A percentile compares a stretch with the other conserved stretches of the same genome.
phyloP scores from a whole-genome alignment of 2,113 vertebrate species.

The Erythrolamprus reginae region DNA sequence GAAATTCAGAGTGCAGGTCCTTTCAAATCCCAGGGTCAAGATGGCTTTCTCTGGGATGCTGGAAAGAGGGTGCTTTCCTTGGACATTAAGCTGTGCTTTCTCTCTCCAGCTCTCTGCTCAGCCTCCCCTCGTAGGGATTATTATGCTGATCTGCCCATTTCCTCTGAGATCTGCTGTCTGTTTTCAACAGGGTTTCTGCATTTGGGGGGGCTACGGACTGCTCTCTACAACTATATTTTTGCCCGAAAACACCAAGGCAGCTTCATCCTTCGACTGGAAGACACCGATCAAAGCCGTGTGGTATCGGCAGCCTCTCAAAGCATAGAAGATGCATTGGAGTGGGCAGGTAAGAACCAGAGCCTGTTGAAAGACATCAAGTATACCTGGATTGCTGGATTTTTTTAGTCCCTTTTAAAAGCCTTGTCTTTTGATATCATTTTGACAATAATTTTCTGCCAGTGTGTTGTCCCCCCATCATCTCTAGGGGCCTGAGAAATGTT shows the following conservation, averaged over 20 bases:
- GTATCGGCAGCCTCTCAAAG: constrained; percentile 80
- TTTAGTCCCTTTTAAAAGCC: not conserved
- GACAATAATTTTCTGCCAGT: not conserved
- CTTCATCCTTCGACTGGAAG: constrained; percentile 88
- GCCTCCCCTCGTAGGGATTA: not conserved
- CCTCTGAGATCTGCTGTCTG: rapidly evolving
- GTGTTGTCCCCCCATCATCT: not conserved
- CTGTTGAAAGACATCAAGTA: not conserved
- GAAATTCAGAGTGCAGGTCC: not conserved
- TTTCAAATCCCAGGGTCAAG: not conserved
- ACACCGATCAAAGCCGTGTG: constrained; percentile 85
- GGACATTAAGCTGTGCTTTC: not conserved
- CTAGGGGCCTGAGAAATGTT: not conserved
- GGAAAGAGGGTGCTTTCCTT: not conserved
- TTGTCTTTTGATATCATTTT: not conserved
- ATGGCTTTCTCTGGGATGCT: not conserved
- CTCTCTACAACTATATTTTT: constrained; percentile 93
- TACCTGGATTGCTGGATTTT: not conserved
- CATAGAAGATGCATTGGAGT: constrained; percentile 88
- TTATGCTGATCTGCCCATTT: not conserved
- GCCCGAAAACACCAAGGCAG: constrained; percentile 82
- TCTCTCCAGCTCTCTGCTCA: not conserved
- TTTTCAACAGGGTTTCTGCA: constrained; percentile 81
- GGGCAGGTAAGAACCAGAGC: constrained; percentile 77
- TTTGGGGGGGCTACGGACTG: constrained; percentile 88